Evolutionary conservation across 2,113 vertebrate genomes (phyloP).

Genomic region (Anser cygnoides): DNA sequence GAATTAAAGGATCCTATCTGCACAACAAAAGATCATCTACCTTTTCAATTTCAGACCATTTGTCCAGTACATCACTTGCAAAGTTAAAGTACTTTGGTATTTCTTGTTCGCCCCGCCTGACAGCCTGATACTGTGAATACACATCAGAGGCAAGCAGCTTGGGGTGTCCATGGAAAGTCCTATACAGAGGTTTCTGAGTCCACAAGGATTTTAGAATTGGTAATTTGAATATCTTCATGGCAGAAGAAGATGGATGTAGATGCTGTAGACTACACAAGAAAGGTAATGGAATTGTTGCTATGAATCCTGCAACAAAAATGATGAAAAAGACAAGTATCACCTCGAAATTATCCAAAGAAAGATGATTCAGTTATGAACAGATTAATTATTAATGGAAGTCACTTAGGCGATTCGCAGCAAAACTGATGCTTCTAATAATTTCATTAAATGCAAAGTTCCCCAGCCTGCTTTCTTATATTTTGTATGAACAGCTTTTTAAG

Average conservation of each 20-base stretch:
- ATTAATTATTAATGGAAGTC: neutral
- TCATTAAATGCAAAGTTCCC: neutral
- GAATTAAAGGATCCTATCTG: neutral
- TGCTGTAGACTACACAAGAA: neutral
- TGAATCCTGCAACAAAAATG: neutral
- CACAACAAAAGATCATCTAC: conserved; percentile 42
- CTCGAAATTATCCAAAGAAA: neutral
- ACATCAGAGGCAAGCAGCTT: conserved; percentile 36
- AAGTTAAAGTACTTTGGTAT: conserved; percentile 84
- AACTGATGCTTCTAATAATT: neutral
- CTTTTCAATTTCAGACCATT: conserved; percentile 84
- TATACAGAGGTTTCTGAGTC: neutral
- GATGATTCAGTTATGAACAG: neutral
- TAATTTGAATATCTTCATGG: conserved; percentile 65
- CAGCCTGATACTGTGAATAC: conserved; percentile 55
- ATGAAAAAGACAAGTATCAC: neutral
- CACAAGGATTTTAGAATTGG: neutral
- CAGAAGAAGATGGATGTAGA: neutral
- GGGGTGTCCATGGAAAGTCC: neutral
- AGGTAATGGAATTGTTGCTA: neutral
- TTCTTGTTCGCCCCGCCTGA: conserved; percentile 38
- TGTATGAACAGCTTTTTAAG: neutral
- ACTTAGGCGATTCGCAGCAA: neutral
- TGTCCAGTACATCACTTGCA: conserved; percentile 83
- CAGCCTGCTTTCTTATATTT: neutral